Percentiles rank a stretch among this genome's conserved stretches.
Evolutionary conservation across 2,888 invertebrate species (phyloP).

Genomic region (Rhagonycha lutea): DNA sequence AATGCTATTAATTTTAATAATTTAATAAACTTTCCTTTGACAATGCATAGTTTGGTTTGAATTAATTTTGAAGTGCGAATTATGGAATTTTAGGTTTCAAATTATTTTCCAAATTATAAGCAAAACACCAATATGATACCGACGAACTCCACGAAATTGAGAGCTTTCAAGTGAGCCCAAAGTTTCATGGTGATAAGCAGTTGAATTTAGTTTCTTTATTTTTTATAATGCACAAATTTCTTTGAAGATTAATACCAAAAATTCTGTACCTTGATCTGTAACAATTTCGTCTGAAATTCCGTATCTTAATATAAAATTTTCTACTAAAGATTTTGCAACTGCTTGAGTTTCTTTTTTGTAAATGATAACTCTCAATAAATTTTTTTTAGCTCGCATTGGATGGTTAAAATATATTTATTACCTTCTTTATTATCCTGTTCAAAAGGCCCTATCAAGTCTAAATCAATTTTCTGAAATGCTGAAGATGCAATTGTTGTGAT

Average conservation of each 20-base stretch:
- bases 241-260: not conserved
- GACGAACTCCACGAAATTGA: conserved; percentile 28
- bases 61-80: too few species aligned
- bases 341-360: not conserved
- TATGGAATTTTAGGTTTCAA: too few species aligned
- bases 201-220: not conserved
- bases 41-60: too few species aligned
- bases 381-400: too few species aligned
- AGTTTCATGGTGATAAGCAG: not conserved
- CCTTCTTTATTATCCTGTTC: not conserved
- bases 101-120: too few species aligned
- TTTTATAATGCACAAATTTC: not conserved
- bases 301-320: not conserved
- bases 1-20: too few species aligned
- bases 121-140: conserved; percentile 35
- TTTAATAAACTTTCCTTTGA: too few species aligned
- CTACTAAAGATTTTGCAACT: not conserved
- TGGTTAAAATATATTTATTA: not conserved
- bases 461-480: too few species aligned
- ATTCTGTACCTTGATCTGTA: not conserved
- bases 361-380: not conserved
- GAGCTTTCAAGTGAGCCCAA: not conserved
- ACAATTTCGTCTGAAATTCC: not conserved
- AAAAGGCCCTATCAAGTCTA: conserved; percentile 25
- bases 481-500: too few species aligned